Percentiles rank a stretch among this genome's conserved stretches.
These are phyloP conservation scores for Miniopterus natalensis DNA, from an alignment of 2,113 vertebrate species.

Conservation along the genomic window DNA sequence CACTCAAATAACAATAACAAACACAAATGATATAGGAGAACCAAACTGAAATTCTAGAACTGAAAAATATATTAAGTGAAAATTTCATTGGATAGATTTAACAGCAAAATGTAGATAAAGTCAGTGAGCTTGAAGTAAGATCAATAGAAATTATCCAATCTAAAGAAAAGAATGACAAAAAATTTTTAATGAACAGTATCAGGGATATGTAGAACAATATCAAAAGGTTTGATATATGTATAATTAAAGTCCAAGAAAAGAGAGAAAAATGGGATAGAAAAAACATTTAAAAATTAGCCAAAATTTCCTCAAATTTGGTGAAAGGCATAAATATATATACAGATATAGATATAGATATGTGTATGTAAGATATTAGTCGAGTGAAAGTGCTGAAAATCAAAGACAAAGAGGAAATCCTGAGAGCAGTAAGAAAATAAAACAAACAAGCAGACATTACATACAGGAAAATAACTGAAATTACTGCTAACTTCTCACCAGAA, in stretches of 20 bases:
- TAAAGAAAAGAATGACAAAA: background rate
- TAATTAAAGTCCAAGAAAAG: background rate
- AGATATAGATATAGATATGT: too few species aligned
- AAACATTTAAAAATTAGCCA: background rate
- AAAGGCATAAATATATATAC: background rate
- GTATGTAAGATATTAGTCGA: background rate
- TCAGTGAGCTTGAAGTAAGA: background rate
- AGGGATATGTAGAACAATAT: background rate
- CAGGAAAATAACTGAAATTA: background rate
- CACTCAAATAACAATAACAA: background rate
- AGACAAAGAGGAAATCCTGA: background rate
- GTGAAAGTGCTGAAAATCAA: background rate
- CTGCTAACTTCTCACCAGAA: background rate
- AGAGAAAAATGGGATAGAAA: background rate
- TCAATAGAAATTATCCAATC: background rate
- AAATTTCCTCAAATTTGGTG: background rate
- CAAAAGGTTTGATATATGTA: background rate
- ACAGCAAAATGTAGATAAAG: conserved; percentile 1
- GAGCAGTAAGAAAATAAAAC: background rate
- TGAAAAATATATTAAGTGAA: conserved; percentile 12
- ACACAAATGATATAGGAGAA: background rate
- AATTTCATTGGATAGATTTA: background rate
- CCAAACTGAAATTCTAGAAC: background rate
- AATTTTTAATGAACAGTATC: background rate
- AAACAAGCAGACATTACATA: background rate